Percentiles rank a stretch among this genome's conserved stretches.
phyloP scores from a whole-genome alignment of 2,797 vertebrate genomes.

The Enteromius treurensis region DNA sequence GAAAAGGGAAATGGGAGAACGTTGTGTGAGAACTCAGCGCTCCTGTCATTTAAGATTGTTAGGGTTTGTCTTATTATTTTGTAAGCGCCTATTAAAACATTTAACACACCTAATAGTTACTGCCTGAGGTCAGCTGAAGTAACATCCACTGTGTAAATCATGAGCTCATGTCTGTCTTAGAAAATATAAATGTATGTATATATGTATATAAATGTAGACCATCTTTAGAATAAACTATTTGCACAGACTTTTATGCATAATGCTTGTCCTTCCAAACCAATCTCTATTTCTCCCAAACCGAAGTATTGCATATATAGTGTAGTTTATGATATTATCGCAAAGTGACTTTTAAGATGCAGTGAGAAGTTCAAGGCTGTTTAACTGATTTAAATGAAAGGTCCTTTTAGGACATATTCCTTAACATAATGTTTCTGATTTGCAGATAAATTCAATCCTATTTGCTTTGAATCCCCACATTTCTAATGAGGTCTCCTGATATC shows the following conservation, averaged over 20 bases:
- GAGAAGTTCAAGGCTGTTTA: background rate
- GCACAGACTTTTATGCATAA: background rate
- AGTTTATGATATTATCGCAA: background rate
- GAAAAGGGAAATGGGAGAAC: constrained; percentile 9
- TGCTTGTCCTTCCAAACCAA: background rate
- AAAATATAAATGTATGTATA: background rate
- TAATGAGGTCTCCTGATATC: constrained; percentile 60
- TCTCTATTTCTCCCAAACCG: background rate
- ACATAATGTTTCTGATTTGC: constrained; percentile 56
- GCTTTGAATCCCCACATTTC: constrained; percentile 49
- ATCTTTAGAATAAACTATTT: constrained; percentile 7
- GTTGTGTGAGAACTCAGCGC: constrained; percentile 31
- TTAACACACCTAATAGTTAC: constrained; percentile 34
- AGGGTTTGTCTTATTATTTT: constrained; percentile 38
- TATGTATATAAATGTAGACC: background rate
- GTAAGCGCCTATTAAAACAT: background rate
- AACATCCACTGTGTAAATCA: constrained; percentile 16
- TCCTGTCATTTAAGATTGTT: constrained; percentile 39
- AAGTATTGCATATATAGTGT: background rate
- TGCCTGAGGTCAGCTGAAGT: constrained; percentile 8
- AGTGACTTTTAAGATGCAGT: background rate
- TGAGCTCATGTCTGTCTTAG: constrained; percentile 18
- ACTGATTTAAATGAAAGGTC: constrained; percentile 1
- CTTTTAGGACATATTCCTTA: constrained; percentile 33
- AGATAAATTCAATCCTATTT: constrained; percentile 63